These are phyloP conservation scores for Polia nebulosa DNA, from an alignment of 2,888 invertebrate species.

Conservation along the genomic window DNA sequence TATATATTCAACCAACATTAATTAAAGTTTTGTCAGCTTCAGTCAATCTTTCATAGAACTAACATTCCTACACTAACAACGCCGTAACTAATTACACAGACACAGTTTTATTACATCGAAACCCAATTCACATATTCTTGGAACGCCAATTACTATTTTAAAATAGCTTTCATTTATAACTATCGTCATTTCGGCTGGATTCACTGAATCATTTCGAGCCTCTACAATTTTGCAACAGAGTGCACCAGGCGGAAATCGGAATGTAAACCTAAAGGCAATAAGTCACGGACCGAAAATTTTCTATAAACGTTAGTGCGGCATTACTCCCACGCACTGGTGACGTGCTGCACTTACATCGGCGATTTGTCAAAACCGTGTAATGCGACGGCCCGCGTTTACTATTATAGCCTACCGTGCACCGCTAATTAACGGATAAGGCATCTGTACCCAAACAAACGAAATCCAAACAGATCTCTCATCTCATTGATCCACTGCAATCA, in stretches of 20 bases:
- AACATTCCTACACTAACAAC: background rate
- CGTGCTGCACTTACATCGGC: constrained; percentile 60
- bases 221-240: constrained; percentile 54
- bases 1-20: constrained; percentile 1
- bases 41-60: background rate
- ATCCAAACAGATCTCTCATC: background rate
- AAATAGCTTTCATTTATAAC: constrained; percentile 39
- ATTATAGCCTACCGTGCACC: constrained; percentile 41
- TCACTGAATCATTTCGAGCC: constrained; percentile 43
- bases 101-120: constrained; percentile 36
- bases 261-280: constrained; percentile 62
- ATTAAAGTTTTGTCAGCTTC: constrained; percentile 1
- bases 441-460: background rate
- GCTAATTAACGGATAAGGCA: constrained; percentile 54
- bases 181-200: constrained; percentile 37
- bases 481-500: background rate
- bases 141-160: constrained; percentile 42
- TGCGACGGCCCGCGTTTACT: constrained; percentile 51
- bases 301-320: constrained; percentile 60
- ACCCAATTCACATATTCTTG: constrained; percentile 25
- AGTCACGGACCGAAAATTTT: constrained; percentile 65
- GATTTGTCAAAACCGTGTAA: constrained; percentile 71
- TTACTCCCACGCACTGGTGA: constrained; percentile 56
- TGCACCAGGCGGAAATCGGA: constrained; percentile 60
- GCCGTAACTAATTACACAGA: constrained; percentile 29